phyloP scores from a whole-genome alignment of 2,113 vertebrate species.

The Rhinichthys klamathensis region DNA sequence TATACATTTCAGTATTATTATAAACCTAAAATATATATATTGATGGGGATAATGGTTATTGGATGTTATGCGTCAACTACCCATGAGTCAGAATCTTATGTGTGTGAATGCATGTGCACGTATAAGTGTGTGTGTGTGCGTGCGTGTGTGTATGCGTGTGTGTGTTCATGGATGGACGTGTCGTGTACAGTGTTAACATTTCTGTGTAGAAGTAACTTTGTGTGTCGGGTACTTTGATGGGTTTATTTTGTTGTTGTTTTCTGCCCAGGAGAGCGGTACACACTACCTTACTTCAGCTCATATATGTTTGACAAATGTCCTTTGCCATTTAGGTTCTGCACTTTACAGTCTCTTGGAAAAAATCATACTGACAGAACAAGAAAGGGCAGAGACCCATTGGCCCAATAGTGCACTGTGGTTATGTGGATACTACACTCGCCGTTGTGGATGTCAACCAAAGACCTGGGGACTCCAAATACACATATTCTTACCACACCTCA shows the following conservation, averaged over 20 bases:
- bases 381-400: conserved; percentile 15
- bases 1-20: background rate
- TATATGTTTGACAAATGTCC: conserved; percentile 36
- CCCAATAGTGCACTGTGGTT: conserved; percentile 14
- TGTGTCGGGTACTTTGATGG: conserved; percentile 14
- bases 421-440: conserved; percentile 42
- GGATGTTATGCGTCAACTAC: background rate
- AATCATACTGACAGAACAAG: conserved; percentile 26
- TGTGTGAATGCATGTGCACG: conserved; percentile 10
- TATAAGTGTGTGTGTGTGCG: background rate
- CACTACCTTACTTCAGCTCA: conserved; percentile 13
- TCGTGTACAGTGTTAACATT: background rate
- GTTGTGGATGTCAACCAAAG: conserved; percentile 37
- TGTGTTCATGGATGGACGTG: background rate
- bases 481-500: conserved; percentile 17
- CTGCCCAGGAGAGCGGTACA: conserved; percentile 15
- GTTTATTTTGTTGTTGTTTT: conserved; percentile 14
- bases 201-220: background rate
- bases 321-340: background rate
- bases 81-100: conserved; percentile 13
- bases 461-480: conserved; percentile 26
- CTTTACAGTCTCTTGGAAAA: background rate
- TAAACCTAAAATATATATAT: background rate
- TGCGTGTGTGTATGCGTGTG: background rate
- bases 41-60: background rate